Evolutionary conservation across 2,888 invertebrate species (phyloP).

Genomic region (Diloba caeruleocephala): DNA sequence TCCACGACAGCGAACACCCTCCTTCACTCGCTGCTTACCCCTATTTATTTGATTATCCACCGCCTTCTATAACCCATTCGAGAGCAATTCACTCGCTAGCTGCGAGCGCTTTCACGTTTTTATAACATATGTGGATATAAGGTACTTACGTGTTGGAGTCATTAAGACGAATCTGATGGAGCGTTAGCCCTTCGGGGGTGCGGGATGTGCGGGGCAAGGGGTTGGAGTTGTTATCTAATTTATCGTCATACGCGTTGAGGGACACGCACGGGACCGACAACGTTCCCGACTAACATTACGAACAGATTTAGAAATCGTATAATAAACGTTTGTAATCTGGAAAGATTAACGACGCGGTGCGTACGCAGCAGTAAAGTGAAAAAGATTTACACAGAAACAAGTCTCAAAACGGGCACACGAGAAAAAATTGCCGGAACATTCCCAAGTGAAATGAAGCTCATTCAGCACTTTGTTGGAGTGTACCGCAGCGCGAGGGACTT

Average conservation of each 20-base stretch:
- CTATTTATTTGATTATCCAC: slow-evolving; percentile 5
- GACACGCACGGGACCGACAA: slow-evolving; percentile 6
- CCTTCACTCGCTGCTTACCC: neutral
- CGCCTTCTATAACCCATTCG: neutral
- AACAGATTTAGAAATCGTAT: too few species aligned
- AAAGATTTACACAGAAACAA: slow-evolving; percentile 1
- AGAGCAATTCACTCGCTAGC: neutral
- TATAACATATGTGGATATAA: neutral
- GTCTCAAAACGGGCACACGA: neutral
- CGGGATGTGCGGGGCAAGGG: neutral
- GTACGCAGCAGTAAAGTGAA: neutral
- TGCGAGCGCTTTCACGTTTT: neutral
- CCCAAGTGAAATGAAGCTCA: slow-evolving; percentile 3
- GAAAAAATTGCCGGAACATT: slow-evolving; percentile 5
- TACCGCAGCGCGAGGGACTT: neutral
- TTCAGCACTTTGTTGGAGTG: slow-evolving; percentile 10
- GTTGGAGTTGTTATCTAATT: slow-evolving; percentile 10
- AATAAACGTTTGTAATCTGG: too few species aligned
- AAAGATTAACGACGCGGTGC: neutral
- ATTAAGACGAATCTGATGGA: slow-evolving; percentile 10
- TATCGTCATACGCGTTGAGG: neutral
- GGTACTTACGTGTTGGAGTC: neutral
- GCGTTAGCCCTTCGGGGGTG: neutral
- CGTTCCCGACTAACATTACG: neutral
- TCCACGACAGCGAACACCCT: neutral